Conservation (phyloP, 2,113 vertebrate genomes). For the Fregata magnificens region DNA sequence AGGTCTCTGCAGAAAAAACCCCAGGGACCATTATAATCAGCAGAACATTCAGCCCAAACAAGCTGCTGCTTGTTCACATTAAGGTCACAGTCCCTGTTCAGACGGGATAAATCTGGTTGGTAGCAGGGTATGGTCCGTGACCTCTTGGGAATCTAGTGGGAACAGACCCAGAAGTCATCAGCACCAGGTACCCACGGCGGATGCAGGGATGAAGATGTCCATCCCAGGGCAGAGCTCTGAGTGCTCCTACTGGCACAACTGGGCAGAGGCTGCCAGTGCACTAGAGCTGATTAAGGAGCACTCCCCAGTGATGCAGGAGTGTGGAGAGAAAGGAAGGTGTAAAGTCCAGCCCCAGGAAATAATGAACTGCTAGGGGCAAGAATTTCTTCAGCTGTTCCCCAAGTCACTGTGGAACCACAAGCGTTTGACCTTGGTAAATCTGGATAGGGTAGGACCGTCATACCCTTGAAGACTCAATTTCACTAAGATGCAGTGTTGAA, state of each 20-base stretch:
- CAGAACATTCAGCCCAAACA: background rate
- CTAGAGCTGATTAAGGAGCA: background rate
- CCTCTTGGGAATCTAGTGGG: background rate
- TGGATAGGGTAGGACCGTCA: background rate
- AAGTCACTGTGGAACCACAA: background rate
- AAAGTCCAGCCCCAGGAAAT: background rate
- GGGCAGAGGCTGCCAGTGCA: background rate
- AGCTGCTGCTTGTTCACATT: background rate
- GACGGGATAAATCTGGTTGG: background rate
- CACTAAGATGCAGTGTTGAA: background rate
- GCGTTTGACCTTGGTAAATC: background rate
- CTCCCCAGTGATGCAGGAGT: background rate
- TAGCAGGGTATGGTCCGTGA: background rate
- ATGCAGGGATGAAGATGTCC: background rate
- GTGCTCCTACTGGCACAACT: background rate
- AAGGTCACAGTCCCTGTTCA: background rate
- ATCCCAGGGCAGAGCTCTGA: background rate
- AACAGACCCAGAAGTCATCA: background rate
- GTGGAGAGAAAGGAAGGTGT: background rate
- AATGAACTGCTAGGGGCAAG: background rate
- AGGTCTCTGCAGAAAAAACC: background rate
- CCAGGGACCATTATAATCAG: background rate
- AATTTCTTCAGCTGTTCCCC: background rate
- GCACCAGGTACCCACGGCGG: rapidly evolving
- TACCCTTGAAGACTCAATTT: background rate